Evolutionary conservation across 2,888 invertebrate species (phyloP).

Genomic region (Pyrochroa serraticornis): DNA sequence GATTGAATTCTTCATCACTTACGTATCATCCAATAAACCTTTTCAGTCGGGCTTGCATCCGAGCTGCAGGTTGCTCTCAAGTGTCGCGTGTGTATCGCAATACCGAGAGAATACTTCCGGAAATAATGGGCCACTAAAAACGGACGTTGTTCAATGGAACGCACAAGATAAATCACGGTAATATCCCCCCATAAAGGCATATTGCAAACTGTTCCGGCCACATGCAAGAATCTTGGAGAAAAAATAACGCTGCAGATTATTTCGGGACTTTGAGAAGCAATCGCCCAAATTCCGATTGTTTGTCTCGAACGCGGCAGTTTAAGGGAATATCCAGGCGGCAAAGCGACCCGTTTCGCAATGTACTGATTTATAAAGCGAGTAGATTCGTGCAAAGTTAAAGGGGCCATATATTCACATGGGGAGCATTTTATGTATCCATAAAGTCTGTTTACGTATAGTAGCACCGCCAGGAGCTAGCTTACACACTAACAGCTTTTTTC

Average conservation of each 20-base stretch:
- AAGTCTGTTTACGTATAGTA: conserved; percentile 45
- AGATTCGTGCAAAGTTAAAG: conserved; percentile 36
- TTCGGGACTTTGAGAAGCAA: no score
- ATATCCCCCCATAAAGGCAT: conserved; percentile 48
- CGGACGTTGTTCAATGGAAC: conserved; percentile 50
- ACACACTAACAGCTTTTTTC: conserved; percentile 38
- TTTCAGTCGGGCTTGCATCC: conserved; percentile 10
- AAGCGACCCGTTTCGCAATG: conserved; percentile 4
- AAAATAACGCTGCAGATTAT: neutral
- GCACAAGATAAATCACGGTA: conserved; percentile 48
- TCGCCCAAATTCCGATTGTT: no score
- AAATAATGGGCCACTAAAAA: conserved; percentile 40
- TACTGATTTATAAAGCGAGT: conserved; percentile 31
- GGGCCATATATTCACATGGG: conserved; percentile 41
- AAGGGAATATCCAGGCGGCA: no score
- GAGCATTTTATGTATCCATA: conserved; percentile 48
- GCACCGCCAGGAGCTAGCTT: conserved; percentile 33
- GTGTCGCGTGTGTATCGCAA: conserved; percentile 22
- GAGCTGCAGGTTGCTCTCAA: no score
- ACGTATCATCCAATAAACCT: conserved; percentile 32
- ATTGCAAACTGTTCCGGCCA: conserved; percentile 47
- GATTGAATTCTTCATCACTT: conserved; percentile 45
- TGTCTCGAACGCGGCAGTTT: no score
- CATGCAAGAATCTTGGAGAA: conserved; percentile 44
- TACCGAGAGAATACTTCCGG: conserved; percentile 24